Evolutionary conservation across 37 sponge, comb jelly and placozoan species (phyloP), one percentile per base, ranked within the genome.

Genomic region (Ianthella basta): DNA sequence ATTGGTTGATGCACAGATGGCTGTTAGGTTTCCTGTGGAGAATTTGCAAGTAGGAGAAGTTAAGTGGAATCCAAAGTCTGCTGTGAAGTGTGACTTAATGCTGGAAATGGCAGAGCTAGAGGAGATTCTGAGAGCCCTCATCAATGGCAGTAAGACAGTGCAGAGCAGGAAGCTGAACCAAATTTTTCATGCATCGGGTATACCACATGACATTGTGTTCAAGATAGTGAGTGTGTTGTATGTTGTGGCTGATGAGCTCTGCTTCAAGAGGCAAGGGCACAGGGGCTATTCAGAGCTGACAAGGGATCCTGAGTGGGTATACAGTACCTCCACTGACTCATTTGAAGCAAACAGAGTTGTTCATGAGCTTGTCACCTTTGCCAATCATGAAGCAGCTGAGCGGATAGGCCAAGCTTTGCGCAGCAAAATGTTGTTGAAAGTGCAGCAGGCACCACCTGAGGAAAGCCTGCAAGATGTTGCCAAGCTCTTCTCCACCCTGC

Each of bases 341-440:
- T 66, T 65, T 78, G 82, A 90, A 30, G 63, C 91, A 19, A 83
- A 86, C 59, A 25, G 87, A 35, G 32, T 94, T 32, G 75, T 90
- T 10, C 86, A 90, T 16, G 94, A 90, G 59, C 55, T 94, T 23
- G 85, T 90, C 86, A 86, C 88, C 23, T 88, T 85, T 83, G 88
- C 88, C 15, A 94, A 94, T 63, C 53, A 30, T 24, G 38, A 21
- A 27, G 86, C 89, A 56, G 94, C 94, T 21, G 30, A 86, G 54
- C 0, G 33, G 32, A 29, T 86, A 0, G 72, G 41, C 12, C 15
- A 24, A 23, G 4, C 54, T 5, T 50, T 75, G 3, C 78, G 41
- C 37, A 54, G 85, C 8, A 39, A 27, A 57, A 67, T 90, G 5
- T 21, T 93, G 18, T 72, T 93, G 10, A 80, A 75, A 24, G 54